Conservation (phyloP, 1,140 invertebrate genomes). For the Chymomyza costata region DNA sequence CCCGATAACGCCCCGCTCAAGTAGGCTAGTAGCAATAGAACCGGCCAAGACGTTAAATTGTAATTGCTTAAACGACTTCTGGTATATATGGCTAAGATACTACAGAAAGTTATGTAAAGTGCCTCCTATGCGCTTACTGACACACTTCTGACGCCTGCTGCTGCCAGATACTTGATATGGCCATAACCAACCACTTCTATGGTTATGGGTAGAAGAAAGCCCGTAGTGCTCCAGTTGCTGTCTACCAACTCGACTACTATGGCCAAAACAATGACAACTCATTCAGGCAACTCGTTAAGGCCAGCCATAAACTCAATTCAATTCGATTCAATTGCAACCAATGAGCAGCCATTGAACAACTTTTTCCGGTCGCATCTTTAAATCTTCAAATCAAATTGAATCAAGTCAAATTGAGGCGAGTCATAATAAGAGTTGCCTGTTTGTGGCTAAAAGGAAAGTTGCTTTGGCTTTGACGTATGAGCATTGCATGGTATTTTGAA, state of each 20-base stretch:
- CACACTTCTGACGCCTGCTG: constrained; percentile 55
- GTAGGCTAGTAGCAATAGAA: constrained; percentile 5
- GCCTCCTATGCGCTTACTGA: constrained; percentile 41
- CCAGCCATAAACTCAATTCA: constrained; percentile 44
- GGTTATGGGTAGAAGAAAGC: no score
- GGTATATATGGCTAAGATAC: constrained; percentile 38
- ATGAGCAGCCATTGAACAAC: constrained; percentile 35
- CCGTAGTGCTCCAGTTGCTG: no score
- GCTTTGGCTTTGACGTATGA: constrained; percentile 30
- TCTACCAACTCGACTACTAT: constrained; percentile 19
- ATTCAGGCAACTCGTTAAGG: constrained; percentile 25
- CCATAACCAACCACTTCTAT: no score
- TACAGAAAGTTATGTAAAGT: constrained; percentile 38
- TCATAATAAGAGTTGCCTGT: constrained; percentile 36
- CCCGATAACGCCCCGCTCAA: constrained; percentile 23
- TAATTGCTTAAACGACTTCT: constrained; percentile 66
- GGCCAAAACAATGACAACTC: constrained; percentile 39
- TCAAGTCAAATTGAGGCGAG: constrained; percentile 24
- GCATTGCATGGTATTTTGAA: constrained; percentile 32
- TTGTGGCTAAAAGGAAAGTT: constrained; percentile 64
- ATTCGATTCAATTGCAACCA: constrained; percentile 37
- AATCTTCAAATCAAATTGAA: constrained; percentile 45
- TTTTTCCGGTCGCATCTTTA: constrained; percentile 49
- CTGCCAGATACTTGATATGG: background rate
- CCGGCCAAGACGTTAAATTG: constrained; percentile 11